phyloP scores from a whole-genome alignment of 2,888 invertebrate species.

The Atrina japonica region DNA sequence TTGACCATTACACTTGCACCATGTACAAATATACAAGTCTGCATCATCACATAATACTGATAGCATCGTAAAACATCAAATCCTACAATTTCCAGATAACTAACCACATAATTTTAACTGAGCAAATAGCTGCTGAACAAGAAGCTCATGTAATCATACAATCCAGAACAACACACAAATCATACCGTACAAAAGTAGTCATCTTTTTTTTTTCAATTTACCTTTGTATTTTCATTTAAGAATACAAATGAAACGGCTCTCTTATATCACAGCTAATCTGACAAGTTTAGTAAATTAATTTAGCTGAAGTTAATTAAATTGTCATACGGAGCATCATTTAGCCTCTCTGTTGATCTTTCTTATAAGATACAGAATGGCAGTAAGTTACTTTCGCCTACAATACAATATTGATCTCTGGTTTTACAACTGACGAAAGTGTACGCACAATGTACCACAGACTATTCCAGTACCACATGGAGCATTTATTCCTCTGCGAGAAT shows the following conservation, averaged over 20 bases:
- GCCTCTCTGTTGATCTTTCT: constrained; percentile 12
- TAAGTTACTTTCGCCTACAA: background rate
- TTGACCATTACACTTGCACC: too few relatives aligned
- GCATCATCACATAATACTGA: too few relatives aligned
- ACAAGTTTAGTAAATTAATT: constrained; percentile 7
- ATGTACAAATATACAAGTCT: too few relatives aligned
- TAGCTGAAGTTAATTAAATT: constrained; percentile 12
- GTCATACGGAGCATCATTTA: constrained; percentile 15
- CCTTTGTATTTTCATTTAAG: too few relatives aligned
- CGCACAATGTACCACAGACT: too few relatives aligned
- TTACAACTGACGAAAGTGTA: too few relatives aligned
- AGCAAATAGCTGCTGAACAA: too few relatives aligned
- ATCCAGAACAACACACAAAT: background rate
- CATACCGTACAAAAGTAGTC: background rate
- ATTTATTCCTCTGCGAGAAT: background rate
- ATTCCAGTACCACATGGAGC: background rate
- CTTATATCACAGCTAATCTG: constrained; percentile 15
- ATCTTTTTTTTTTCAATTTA: background rate
- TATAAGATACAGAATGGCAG: background rate
- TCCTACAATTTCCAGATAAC: too few relatives aligned
- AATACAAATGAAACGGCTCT: too few relatives aligned
- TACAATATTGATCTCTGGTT: background rate
- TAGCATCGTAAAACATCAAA: too few relatives aligned
- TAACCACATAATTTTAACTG: too few relatives aligned
- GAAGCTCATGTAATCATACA: too few relatives aligned